Evolutionary conservation across 1,140 invertebrate species (phyloP), one percentile per base, ranked within the genome.

Genomic region (Drosophila nannoptera): DNA sequence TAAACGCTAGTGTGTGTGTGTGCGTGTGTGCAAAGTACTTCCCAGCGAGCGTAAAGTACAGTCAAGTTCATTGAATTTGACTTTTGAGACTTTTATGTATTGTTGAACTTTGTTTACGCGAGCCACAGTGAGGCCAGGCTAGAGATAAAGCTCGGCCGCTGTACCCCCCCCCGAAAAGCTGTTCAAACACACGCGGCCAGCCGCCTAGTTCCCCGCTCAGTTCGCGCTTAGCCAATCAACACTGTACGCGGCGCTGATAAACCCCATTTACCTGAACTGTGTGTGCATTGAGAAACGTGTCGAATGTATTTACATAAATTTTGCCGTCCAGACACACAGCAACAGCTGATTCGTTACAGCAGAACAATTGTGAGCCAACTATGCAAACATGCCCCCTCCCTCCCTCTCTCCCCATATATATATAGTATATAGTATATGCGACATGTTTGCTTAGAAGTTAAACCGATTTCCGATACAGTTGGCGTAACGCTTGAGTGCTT

Each of bases 391-490:
- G 5, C 36, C 11, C 7, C 0, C 36, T 8, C 36, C 11, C 36
- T 9, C 36, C 7, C 36, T 38, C 22, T 22, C 6, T 9, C 35
- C 8, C 35, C 4, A 36, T 36, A 7, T 9, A 12, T 33, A 56
- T 16, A 33, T 16, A 36, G 9, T 54, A 11, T 45, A 11, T 22
- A 64, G 1, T 35, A 69, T 55, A 58, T 42, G 52, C 38, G 38
- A 40, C 32, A 62, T 16, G 32, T 45, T 62, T 38, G 40, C 48
- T 67, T 61, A 60, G 66, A 55, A 71, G 55, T 49, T 69, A 76
- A 78, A 55, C 43, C 73, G 77, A 84, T 77, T 86, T 86, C 66
- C 70, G 77, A 84, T 86, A 63, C 69, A 81, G 69, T 74, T 80
- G 40, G 49, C 67, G 56, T 78, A 59, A 60, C 73, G 81, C 73